Base-by-base conservation (phyloP, 2,888 invertebrate species). In the Congeria kusceri region DNA sequence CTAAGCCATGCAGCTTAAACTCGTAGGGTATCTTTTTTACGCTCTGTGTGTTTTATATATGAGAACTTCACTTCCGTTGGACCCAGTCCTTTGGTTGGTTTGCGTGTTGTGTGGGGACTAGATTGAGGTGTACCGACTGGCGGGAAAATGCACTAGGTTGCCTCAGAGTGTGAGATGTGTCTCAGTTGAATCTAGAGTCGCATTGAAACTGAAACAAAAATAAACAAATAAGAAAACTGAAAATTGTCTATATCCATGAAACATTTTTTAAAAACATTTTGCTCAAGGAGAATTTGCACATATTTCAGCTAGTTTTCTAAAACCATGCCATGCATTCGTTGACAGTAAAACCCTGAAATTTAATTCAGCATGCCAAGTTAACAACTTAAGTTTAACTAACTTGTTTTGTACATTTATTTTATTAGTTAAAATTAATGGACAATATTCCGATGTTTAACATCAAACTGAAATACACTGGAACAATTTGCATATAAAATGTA, bases 141-240 rank as follows among this genome's bases (percentile, higher is more conserved):
- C 18, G 70, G 80, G 46, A 77, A 80, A 32, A 73, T 66, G 64
- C 75, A 79, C 61, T 73, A 77, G n/a, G 3, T 53, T 11, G 63
- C 57, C 27, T 80, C 77, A 15, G 9, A 7, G n/a, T 53, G 53
- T 0, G 73, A 73, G 29, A 77, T 23, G n/a, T 57, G 53, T 27
- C 77, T 72, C 23, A 80, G 58, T 23, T 76, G 80, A 15, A 76
- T 70, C 80, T 80, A 80, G 73, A 80, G 80, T 80, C 76, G 68
- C 39, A 44, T 62, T 20, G 66, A 47, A 66, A 66, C 80, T 80
- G 80, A n/a, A 69, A 73, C 23, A n/a, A n/a, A n/a, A n/a, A 28
- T 18, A 32, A 28, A 32, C 15, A n/a, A 5, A 44, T 27, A 15
- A 56, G 25, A 23, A 20, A 56, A 29, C 11, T n/a, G 28, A 29